Evolutionary conservation across 2,113 vertebrate species (phyloP).

Genomic region (Todiramphus saurophagus): DNA sequence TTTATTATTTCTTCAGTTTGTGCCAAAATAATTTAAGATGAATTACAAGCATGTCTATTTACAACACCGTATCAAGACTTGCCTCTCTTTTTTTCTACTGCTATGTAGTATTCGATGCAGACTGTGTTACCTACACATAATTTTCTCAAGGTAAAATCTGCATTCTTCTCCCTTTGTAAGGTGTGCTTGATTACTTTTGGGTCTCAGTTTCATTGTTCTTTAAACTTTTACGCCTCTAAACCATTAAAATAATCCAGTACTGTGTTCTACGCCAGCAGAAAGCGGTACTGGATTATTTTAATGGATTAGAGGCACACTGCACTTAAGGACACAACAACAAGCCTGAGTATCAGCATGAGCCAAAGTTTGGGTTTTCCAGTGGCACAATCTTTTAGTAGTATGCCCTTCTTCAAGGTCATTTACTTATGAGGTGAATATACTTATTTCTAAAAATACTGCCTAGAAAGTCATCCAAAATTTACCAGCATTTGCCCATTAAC

Average conservation of each 20-base stretch:
- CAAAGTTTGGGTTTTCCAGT: neutral
- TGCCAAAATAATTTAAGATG: neutral
- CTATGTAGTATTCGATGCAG: neutral
- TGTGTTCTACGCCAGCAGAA: neutral
- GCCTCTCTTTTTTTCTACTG: neutral
- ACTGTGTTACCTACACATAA: neutral
- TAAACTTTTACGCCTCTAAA: neutral
- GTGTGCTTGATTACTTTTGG: neutral
- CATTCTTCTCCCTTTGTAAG: neutral
- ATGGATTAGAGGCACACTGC: neutral
- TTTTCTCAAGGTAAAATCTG: neutral
- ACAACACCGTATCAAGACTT: neutral
- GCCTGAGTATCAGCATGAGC: neutral
- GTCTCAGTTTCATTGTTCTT: neutral
- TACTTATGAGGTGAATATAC: neutral
- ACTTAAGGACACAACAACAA: neutral
- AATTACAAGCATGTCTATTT: neutral
- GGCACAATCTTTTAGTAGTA: neutral
- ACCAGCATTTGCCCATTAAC: neutral
- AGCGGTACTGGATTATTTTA: neutral
- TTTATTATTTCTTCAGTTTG: constrained; percentile 20
- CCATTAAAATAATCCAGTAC: neutral
- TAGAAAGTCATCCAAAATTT: neutral
- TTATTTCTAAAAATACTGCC: neutral
- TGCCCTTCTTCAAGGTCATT: neutral